A percentile compares a stretch with the other conserved stretches of the same genome.
Evolutionary conservation across 2,113 vertebrate species (phyloP).

Genomic region (Erythrocercus mccallii): DNA sequence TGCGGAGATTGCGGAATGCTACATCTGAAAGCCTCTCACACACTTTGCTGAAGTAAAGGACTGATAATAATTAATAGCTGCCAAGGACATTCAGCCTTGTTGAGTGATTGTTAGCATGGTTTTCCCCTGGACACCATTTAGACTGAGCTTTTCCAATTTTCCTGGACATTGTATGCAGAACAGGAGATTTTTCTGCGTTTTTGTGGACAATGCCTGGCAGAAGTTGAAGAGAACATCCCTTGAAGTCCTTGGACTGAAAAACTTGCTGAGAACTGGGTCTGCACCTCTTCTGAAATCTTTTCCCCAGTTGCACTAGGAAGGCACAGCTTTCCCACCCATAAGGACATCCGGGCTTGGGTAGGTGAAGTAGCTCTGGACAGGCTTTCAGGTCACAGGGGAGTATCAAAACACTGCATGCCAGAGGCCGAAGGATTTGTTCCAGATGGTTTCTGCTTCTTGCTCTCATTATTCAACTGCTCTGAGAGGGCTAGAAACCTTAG

Average conservation of each 20-base stretch:
- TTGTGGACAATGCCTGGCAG: background rate
- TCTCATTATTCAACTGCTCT: background rate
- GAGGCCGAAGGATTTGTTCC: slow-evolving; percentile 22
- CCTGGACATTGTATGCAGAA: background rate
- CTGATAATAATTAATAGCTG: slow-evolving; percentile 53
- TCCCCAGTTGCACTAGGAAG: background rate
- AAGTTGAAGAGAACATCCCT: background rate
- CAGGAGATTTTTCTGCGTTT: background rate
- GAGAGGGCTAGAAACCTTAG: slow-evolving; percentile 15
- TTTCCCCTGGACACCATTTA: slow-evolving; percentile 11
- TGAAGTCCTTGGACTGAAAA: background rate
- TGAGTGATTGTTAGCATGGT: background rate
- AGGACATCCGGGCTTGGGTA: background rate
- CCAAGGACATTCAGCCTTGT: slow-evolving; percentile 39
- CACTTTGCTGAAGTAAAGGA: background rate
- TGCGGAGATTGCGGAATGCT: background rate
- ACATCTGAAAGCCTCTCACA: slow-evolving; percentile 16
- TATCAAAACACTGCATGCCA: background rate
- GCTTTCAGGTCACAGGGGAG: background rate
- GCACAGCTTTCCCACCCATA: background rate
- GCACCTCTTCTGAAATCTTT: background rate
- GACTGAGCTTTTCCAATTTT: background rate
- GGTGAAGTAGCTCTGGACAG: slow-evolving; percentile 7
- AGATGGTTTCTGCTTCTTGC: background rate
- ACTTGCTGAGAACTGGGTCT: background rate